Evolutionary conservation across 2,113 vertebrate species (phyloP).

Genomic region (Tachuris rubrigastra): DNA sequence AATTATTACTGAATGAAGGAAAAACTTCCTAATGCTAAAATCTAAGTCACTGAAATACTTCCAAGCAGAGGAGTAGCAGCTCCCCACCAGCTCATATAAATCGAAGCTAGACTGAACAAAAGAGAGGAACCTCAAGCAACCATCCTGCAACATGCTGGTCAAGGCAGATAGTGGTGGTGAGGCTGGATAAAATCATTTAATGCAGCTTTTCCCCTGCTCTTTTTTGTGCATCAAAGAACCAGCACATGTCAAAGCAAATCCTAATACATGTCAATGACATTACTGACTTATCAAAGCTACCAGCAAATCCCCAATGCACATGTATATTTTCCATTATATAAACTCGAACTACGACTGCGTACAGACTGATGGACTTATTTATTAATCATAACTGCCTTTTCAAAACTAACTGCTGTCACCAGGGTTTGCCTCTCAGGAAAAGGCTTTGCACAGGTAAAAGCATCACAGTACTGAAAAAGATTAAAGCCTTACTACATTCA

Average conservation of each 20-base stretch:
- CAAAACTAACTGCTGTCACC: not conserved
- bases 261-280: not conserved
- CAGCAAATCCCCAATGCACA: not conserved
- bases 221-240: not conserved
- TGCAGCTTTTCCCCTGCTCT: not conserved
- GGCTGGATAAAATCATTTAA: not conserved
- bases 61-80: not conserved
- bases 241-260: not conserved
- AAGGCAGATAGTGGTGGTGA: not conserved
- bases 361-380: not conserved
- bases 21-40: not conserved
- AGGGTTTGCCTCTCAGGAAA: not conserved
- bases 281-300: not conserved
- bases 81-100: not conserved
- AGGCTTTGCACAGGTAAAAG: not conserved
- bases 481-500: not conserved
- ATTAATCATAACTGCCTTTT: not conserved
- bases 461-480: not conserved
- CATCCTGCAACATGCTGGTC: rapidly evolving
- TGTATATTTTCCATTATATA: not conserved
- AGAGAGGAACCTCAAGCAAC: not conserved
- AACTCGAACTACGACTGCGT: not conserved
- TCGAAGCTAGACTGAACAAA: not conserved
- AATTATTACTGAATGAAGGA: not conserved
- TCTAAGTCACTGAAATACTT: not conserved